These are phyloP conservation scores for Pitangus sulphuratus DNA, from an alignment of 2,797 vertebrate genomes.

Conservation along the genomic window DNA sequence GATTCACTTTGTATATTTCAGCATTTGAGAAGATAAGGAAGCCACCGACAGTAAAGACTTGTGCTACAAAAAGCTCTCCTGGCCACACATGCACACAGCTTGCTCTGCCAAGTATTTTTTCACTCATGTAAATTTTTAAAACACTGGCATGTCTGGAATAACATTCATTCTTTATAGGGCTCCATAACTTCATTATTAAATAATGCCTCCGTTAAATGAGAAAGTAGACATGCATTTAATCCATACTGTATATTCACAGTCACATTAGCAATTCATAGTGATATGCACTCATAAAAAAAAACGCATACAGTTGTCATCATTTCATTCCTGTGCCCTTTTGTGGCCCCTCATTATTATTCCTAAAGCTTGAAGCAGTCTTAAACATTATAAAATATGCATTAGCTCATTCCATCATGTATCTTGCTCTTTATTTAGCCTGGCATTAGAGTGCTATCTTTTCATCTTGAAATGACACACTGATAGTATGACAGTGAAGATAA, in stretches of 20 bases:
- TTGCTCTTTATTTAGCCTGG: constrained; percentile 50
- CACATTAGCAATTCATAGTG: constrained; percentile 48
- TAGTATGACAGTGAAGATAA: background rate
- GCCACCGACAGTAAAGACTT: background rate
- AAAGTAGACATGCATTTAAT: constrained; percentile 34
- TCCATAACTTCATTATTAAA: constrained; percentile 61
- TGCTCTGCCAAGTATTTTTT: constrained; percentile 22
- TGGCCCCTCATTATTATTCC: constrained; percentile 66
- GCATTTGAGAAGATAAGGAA: background rate
- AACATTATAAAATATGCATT: constrained; percentile 62
- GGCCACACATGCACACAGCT: background rate
- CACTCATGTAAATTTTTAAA: constrained; percentile 43
- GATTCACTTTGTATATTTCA: background rate
- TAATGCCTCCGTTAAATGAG: constrained; percentile 56
- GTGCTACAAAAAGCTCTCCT: background rate
- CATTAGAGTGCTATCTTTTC: constrained; percentile 10
- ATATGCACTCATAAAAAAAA: constrained; percentile 37
- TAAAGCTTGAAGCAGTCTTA: constrained; percentile 62
- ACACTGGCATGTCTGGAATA: constrained; percentile 39
- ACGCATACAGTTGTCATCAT: constrained; percentile 34
- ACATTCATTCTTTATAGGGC: constrained; percentile 40
- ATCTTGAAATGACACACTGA: background rate
- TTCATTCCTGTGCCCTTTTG: constrained; percentile 46
- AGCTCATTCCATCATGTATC: constrained; percentile 23
- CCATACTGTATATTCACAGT: constrained; percentile 6